Evolutionary conservation across 2,797 vertebrate species (phyloP), one percentile per base, ranked within the genome.

Genomic region (Coilia nasus): DNA sequence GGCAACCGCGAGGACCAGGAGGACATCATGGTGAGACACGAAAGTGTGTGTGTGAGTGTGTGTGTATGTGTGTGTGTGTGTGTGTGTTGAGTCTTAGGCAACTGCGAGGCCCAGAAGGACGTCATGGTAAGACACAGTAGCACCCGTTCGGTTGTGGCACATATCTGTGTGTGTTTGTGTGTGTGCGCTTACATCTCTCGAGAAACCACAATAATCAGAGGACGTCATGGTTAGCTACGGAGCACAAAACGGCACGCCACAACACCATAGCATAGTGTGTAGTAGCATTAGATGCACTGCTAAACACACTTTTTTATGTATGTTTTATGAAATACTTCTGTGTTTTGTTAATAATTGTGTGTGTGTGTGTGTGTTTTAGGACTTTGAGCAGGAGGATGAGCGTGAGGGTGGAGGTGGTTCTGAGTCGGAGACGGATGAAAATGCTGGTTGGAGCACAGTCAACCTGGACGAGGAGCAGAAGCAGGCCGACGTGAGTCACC

Each of bases 1-100:
- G 97, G 97, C 46, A 98, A 98, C 94, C 91, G 97, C 21, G 97
- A 97, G 89, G 97, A 98, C 90, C 97, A 98, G 90, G 97, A 97
- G 25, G 97, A 98, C 67, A 96, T 98, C 23, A 97, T 98, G 96
- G 96, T 96, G 87, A 78, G 23, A 23, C 9, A 11, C 15, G 5
- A 14, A 31, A 15, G 50, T 23, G 35, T 41, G 35, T 41, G 35
- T 41, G 35, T 41, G 35, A 2, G 35, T 41, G 35, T 41, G 35
- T 41, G 35, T 41, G 35, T 41, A 5, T 41, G 35, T 41, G 35
- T 41, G 35, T 41, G 35, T 41, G 35, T 41, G 35, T 41, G 35
- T 41, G 35, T 41, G 35, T 41, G 35, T 41, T 41, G 35, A 41
- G 35, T 41, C 2, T 2, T 41, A 5, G 35, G 5, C 35, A 54